These are phyloP conservation scores for Zhuqinia jingwanae DNA, from an alignment of 2,888 invertebrate genomes.

Conservation along the genomic window DNA sequence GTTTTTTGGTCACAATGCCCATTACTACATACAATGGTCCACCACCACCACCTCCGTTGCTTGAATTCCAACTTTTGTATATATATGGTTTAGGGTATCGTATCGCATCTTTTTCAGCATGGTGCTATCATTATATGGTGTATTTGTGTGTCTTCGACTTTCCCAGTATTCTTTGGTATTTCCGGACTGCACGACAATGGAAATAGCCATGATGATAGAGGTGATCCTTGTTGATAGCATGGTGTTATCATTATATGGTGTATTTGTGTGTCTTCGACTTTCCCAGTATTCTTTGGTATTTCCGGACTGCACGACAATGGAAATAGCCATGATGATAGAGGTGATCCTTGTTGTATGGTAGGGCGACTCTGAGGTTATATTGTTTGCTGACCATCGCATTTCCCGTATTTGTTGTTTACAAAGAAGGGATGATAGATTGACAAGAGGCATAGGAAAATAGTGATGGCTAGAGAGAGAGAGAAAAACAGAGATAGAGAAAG, in stretches of 20 bases:
- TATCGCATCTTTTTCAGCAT: neutral
- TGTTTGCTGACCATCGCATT: conserved; percentile 45
- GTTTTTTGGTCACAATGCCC: conserved; percentile 8
- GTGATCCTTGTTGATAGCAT: too few species aligned
- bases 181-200: neutral
- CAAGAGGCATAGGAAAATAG: conserved; percentile 23
- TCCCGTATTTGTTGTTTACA: conserved; percentile 28
- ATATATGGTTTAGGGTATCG: too few species aligned
- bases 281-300: conserved; percentile 10
- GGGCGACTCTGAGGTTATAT: conserved; percentile 30
- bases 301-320: neutral
- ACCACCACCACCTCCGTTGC: neutral
- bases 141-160: neutral
- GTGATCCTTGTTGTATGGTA: too few species aligned
- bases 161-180: conserved; percentile 10
- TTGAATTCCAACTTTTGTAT: neutral
- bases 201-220: neutral
- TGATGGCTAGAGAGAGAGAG: neutral
- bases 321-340: neutral
- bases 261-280: neutral
- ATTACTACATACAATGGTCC: neutral
- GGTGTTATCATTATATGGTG: neutral
- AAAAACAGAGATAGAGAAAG: neutral
- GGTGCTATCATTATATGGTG: neutral
- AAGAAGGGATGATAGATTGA: conserved; percentile 38